A percentile compares a stretch with the other conserved stretches of the same genome.
phyloP scores from a whole-genome alignment of 2,888 invertebrate genomes.

The Hoplodrina blanda region DNA sequence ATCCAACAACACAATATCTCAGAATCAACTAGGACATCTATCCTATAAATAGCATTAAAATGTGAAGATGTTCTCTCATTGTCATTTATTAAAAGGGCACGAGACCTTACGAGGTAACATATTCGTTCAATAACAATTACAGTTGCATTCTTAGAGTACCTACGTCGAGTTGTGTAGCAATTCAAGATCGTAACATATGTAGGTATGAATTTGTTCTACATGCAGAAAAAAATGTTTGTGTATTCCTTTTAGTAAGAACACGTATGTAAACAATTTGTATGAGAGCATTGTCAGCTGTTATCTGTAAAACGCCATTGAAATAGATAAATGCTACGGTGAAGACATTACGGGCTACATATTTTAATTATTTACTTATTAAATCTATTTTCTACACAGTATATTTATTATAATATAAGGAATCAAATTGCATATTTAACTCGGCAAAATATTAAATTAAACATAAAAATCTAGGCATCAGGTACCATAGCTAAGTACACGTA shows the following conservation, averaged over 20 bases:
- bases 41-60: constrained; percentile 53
- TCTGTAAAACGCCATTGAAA: constrained; percentile 24
- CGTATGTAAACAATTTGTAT: constrained; percentile 22
- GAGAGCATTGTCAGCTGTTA: constrained; percentile 7
- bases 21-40: constrained; percentile 48
- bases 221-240: constrained; percentile 11
- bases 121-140: constrained; percentile 40
- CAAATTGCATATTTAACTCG: too few relatives aligned
- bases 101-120: constrained; percentile 29
- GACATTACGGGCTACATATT: not conserved
- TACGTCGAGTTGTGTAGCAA: constrained; percentile 26
- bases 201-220: constrained; percentile 34
- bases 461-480: too few relatives aligned
- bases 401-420: too few relatives aligned
- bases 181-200: constrained; percentile 33
- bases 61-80: constrained; percentile 52
- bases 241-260: constrained; percentile 13
- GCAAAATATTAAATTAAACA: too few relatives aligned
- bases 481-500: too few relatives aligned
- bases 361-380: not conserved
- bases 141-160: constrained; percentile 27
- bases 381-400: not conserved
- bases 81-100: constrained; percentile 49
- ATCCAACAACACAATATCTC: constrained; percentile 31
- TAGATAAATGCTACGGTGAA: constrained; percentile 8